Evolutionary conservation across 1,140 invertebrate species (phyloP).

Genomic region (Drosophila chauvacae): DNA sequence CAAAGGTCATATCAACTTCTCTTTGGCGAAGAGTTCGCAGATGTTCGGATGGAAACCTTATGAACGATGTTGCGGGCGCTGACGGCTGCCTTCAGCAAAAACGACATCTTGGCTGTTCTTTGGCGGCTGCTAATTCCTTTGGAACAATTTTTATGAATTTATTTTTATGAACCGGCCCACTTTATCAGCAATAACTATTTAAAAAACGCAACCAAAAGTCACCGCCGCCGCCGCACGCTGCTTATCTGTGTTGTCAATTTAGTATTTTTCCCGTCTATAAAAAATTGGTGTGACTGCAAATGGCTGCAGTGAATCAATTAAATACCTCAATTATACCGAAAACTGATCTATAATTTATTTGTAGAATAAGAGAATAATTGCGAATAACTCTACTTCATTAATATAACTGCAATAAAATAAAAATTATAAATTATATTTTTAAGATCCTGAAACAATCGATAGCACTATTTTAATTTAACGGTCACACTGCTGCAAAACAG

Average conservation of each 20-base stretch:
- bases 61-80: slow-evolving; percentile 58
- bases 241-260: slow-evolving; percentile 12
- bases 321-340: background rate
- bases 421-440: too few relatives aligned
- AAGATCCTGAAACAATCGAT: background rate
- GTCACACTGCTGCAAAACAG: slow-evolving; percentile 15
- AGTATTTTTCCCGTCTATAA: background rate
- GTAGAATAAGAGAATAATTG: too few relatives aligned
- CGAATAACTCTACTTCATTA: background rate
- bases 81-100: slow-evolving; percentile 56
- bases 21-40: slow-evolving; percentile 40
- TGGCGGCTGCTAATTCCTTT: background rate
- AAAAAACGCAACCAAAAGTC: slow-evolving; percentile 62
- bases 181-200: slow-evolving; percentile 43
- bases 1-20: slow-evolving; percentile 62
- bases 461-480: background rate
- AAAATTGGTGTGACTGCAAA: slow-evolving; percentile 2
- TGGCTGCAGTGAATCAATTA: too few relatives aligned
- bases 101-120: slow-evolving; percentile 56
- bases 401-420: background rate
- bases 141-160: slow-evolving; percentile 13
- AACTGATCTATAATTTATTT: background rate
- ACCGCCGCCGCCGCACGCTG: slow-evolving; percentile 35
- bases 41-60: slow-evolving; percentile 70
- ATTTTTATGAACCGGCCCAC: slow-evolving; percentile 16